phyloP scores from a whole-genome alignment of 2,797 vertebrate genomes.

The Centroberyx gerrardi region DNA sequence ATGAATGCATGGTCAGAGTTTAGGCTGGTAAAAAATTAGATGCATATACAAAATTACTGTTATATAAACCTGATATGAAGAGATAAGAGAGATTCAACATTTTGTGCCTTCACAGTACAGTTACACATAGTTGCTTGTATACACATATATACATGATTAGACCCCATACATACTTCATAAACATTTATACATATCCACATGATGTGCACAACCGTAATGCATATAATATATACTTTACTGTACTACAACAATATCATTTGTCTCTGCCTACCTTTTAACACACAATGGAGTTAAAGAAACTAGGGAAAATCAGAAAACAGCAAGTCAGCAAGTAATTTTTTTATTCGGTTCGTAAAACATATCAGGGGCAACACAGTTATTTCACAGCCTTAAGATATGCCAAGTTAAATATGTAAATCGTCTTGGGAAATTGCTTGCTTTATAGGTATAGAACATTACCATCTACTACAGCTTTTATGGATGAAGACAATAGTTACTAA shows the following conservation, averaged over 20 bases:
- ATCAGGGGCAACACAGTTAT: constrained; percentile 36
- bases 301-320: background rate
- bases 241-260: background rate
- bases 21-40: no score
- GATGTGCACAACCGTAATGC: no score
- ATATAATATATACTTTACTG: no score
- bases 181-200: no score
- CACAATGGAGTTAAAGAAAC: background rate
- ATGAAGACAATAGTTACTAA: constrained; percentile 46
- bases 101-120: background rate
- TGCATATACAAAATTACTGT: no score
- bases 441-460: constrained; percentile 27
- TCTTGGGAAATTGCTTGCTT: constrained; percentile 72
- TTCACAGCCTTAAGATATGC: constrained; percentile 38
- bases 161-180: no score
- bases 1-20: no score
- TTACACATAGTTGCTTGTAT: no score
- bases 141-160: no score
- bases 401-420: constrained; percentile 54
- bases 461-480: constrained; percentile 46
- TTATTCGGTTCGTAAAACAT: constrained; percentile 71
- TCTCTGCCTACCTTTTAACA: background rate
- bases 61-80: no score
- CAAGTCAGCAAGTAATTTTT: constrained; percentile 31
- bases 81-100: background rate